These are phyloP conservation scores for Pteropus alecto DNA, from an alignment of 2,113 vertebrate species.

Conservation along the genomic window DNA sequence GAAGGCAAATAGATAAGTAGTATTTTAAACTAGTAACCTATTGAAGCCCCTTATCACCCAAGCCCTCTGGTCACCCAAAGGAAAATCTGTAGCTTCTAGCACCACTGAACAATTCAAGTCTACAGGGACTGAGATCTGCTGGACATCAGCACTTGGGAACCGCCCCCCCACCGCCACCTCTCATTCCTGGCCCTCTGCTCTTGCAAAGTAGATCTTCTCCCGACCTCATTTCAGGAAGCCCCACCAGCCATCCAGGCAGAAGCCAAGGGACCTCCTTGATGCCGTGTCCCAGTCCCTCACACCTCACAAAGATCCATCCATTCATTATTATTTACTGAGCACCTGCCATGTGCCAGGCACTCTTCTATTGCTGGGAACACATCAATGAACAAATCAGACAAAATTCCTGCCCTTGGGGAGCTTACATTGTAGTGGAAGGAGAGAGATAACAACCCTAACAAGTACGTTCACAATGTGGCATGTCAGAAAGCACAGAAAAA, in stretches of 20 bases:
- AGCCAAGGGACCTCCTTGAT: background rate
- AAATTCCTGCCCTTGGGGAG: background rate
- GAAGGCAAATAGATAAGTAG: background rate
- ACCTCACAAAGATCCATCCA: background rate
- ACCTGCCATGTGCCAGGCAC: background rate
- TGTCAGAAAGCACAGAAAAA: background rate
- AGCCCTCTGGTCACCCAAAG: background rate
- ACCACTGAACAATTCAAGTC: background rate
- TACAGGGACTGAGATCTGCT: background rate
- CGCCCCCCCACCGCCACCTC: background rate
- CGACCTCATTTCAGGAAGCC: background rate
- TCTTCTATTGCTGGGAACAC: background rate
- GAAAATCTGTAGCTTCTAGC: background rate
- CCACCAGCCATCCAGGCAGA: background rate
- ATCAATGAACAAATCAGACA: background rate
- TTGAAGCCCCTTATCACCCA: background rate
- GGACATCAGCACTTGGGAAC: background rate
- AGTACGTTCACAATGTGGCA: background rate
- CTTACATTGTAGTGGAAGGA: background rate
- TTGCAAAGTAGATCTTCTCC: background rate
- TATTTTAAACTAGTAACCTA: background rate
- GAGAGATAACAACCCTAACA: background rate
- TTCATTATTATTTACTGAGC: background rate
- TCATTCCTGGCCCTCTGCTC: background rate
- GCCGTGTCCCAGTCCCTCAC: background rate